Percentiles rank a stretch among this genome's conserved stretches.
These are phyloP conservation scores for Coelopa pilipes DNA, from an alignment of 2,888 invertebrate genomes.

Conservation along the genomic window DNA sequence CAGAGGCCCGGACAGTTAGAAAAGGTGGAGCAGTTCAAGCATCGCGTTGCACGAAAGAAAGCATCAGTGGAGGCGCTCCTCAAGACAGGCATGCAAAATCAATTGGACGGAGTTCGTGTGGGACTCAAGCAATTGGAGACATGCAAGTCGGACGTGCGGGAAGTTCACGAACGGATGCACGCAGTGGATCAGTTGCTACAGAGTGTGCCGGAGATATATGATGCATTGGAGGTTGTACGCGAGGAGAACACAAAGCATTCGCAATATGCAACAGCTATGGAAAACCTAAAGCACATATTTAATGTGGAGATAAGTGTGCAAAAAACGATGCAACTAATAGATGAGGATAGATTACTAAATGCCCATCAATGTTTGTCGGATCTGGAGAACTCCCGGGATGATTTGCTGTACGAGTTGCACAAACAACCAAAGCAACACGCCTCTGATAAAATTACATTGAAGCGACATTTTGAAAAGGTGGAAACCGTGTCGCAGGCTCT, in stretches of 20 bases:
- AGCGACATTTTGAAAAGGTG: conserved; percentile 96
- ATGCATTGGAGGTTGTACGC: conserved; percentile 84
- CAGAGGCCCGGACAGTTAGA: conserved; percentile 96
- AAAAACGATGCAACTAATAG: conserved; percentile 92
- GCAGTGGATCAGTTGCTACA: conserved; percentile 80
- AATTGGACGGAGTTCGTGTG: conserved; percentile 94
- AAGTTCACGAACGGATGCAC: conserved; percentile 77
- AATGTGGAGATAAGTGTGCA: conserved; percentile 96
- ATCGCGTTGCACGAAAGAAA: conserved; percentile 64
- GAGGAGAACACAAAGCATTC: conserved; percentile 95
- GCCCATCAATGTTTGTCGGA: conserved; percentile 96
- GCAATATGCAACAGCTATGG: conserved; percentile 97
- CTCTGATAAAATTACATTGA: conserved; percentile 87
- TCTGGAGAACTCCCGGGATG: conserved; percentile 95
- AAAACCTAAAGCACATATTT: conserved; percentile 97
- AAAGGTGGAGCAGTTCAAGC: conserved; percentile 73
- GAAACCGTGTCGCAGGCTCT: conserved; percentile 87
- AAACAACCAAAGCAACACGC: conserved; percentile 91
- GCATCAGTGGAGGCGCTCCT: conserved; percentile 69
- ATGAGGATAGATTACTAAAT: conserved; percentile 92
- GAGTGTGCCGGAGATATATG: conserved; percentile 82
- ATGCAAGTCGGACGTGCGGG: conserved; percentile 85
- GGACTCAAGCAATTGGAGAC: conserved; percentile 90
- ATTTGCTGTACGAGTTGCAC: conserved; percentile 92
- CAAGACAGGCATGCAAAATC: conserved; percentile 98